These are phyloP conservation scores for Drosophila virilis DNA, from an alignment of 1,140 invertebrate genomes.

Conservation along the genomic window DNA sequence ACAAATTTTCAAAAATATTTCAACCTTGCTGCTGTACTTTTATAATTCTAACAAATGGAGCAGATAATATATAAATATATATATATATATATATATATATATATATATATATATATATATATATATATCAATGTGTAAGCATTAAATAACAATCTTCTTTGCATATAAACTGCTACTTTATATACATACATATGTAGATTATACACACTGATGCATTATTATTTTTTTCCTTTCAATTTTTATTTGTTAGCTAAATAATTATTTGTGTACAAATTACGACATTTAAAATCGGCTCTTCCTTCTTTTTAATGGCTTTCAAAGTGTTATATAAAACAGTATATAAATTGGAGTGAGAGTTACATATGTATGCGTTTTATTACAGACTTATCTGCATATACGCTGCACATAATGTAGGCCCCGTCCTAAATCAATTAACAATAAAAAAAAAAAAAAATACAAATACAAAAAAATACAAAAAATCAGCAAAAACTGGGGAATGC, in stretches of 20 bases:
- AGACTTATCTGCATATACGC: constrained; percentile 3
- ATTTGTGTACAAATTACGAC: constrained; percentile 36
- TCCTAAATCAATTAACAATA: constrained; percentile 45
- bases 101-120: no score
- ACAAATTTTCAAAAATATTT: no score
- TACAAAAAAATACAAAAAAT: constrained; percentile 44
- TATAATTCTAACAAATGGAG: no score
- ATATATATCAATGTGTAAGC: no score
- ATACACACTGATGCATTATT: constrained; percentile 8
- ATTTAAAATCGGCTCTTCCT: constrained; percentile 4
- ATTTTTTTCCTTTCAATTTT: constrained; percentile 23
- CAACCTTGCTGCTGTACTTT: no score
- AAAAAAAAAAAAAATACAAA: constrained; percentile 54
- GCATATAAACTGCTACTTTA: background rate
- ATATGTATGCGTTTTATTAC: constrained; percentile 1
- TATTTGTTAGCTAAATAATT: constrained; percentile 71
- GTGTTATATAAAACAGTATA: constrained; percentile 11
- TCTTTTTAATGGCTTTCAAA: constrained; percentile 6
- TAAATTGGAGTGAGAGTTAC: background rate
- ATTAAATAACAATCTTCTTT: constrained; percentile 2
- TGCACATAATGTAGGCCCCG: constrained; percentile 60
- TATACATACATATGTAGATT: constrained; percentile 11
- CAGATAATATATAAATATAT: no score
- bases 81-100: no score
- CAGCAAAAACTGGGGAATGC: constrained; percentile 53